Conservation (phyloP, 2,113 vertebrate species). For the Lathamus discolor region DNA sequence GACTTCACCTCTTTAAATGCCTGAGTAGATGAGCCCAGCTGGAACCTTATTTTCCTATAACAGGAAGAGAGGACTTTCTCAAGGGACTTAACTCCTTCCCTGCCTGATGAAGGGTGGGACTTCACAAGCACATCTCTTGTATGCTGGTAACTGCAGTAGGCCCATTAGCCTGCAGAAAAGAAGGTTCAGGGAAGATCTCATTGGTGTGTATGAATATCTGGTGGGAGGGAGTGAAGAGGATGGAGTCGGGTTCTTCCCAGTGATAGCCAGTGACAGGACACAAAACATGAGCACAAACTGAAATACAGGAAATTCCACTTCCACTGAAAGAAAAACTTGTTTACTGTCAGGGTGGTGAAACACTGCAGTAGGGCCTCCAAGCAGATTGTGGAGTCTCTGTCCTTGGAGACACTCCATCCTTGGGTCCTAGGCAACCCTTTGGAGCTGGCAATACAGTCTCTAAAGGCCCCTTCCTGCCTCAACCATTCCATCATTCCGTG, state of each 20-base stretch:
- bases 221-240: background rate
- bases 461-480: background rate
- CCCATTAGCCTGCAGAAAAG: background rate
- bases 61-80: background rate
- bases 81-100: background rate
- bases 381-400: background rate
- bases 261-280: background rate
- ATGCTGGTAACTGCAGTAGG: background rate
- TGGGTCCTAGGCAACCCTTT: background rate
- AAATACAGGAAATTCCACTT: background rate
- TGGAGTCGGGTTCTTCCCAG: background rate
- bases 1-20: background rate
- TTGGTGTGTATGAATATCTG: background rate
- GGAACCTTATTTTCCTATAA: background rate
- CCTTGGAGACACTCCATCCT: background rate
- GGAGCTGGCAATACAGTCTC: fast-evolving
- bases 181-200: background rate
- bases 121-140: background rate
- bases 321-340: fast-evolving
- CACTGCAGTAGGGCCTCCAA: background rate
- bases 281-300: fast-evolving
- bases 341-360: background rate
- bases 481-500: fast-evolving
- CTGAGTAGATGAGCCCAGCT: background rate
- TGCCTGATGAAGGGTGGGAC: background rate